Evolutionary conservation across 2,888 invertebrate genomes (phyloP), one percentile per base, ranked within the genome.

Genomic region (Stictocephala bisonia): DNA sequence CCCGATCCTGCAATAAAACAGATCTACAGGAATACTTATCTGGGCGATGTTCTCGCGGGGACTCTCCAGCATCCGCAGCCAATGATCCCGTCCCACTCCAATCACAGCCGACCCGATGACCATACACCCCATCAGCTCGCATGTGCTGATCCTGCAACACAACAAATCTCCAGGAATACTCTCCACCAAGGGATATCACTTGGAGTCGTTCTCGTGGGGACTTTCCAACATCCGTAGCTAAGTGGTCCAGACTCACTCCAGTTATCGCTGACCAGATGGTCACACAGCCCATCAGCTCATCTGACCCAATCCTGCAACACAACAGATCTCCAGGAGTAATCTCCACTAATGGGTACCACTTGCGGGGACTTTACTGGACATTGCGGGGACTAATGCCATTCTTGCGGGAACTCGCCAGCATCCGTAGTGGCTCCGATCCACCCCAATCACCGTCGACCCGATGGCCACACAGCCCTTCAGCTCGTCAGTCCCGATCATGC

Each of bases 171-270:
- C 88, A 0, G 91, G 89, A 9, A 90, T 86, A 66, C 90, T 89
- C 84, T 93, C 93, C 82, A 89, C 87, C 67, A 94, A 85, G 0
- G 91, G 88, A 82, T 94, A 93, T 94, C 94, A 94, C 82, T 94
- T 94, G 0, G 94, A 93, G 7, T 94, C 92, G 0, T 93, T 94
- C 83, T 92, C 91, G 75, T 94, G 86, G 7, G 93, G 92, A 84
- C 90, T 93, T 83, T 93, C 93, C 82, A 94, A 82, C 94, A 94
- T 91, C 84, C 93, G 93, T 72, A 91, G 86, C 94, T 94, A n/a
- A 94, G 81, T 94, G 94, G 82, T 94, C 93, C 53, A 92, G 88
- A 0, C 93, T 93, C 31, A 90, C 87, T 3, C 93, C 94, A 71
- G 91, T 90, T 80, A 91, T 89, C 72, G 88, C 88, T 0, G 92